A percentile compares a stretch with the other conserved stretches of the same genome.
Conservation (phyloP, 2,797 vertebrate genomes). For the Amblyraja radiata region DNA sequence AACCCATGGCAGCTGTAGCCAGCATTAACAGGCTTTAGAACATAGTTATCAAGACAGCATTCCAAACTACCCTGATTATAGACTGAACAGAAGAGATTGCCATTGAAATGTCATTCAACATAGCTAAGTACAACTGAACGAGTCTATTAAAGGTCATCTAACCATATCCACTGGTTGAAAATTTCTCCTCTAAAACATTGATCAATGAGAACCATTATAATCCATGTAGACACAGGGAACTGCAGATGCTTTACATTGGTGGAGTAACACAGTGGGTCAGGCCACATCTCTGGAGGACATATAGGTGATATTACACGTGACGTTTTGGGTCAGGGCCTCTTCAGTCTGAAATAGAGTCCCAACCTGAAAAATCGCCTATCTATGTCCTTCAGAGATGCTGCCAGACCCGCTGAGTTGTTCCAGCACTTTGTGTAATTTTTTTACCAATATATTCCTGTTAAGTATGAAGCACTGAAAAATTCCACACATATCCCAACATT, state of each 20-base stretch:
- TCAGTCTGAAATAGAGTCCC: no score
- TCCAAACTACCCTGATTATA: neutral
- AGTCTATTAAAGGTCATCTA: neutral
- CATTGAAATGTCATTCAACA: neutral
- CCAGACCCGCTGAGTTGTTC: no score
- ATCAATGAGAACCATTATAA: neutral
- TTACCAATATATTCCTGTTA: neutral
- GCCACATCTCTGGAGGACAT: no score
- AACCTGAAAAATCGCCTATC: no score
- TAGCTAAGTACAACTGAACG: neutral
- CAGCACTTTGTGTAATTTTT: no score
- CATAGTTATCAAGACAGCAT: neutral
- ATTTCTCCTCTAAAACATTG: neutral
- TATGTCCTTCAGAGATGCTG: no score
- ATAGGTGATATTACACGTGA: no score
- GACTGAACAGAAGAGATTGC: neutral
- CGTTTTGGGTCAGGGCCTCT: no score
- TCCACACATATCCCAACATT: neutral
- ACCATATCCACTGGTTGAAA: neutral
- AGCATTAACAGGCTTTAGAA: neutral
- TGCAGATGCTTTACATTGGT: no score
- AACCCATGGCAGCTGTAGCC: neutral
- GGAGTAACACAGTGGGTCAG: no score
- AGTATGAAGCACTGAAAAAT: neutral
- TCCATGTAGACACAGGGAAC: neutral